A percentile compares a stretch with the other conserved stretches of the same genome.
Evolutionary conservation across 2,113 vertebrate genomes (phyloP).

Genomic region (Myotis lucifugus): DNA sequence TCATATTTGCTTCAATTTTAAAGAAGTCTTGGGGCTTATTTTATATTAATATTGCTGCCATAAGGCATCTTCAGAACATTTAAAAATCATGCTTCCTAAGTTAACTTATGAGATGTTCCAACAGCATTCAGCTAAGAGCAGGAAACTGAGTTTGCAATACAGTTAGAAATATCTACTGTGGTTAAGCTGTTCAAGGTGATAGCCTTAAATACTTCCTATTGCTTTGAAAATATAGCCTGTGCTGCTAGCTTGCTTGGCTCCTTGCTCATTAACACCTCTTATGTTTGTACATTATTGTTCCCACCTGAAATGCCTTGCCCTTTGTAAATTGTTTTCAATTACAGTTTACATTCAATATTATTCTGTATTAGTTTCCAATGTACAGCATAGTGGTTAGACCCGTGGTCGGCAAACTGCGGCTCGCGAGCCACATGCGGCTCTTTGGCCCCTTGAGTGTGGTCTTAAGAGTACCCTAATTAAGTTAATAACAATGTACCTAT

Average conservation of each 20-base stretch:
- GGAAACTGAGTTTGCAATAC: neutral
- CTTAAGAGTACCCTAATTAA: too few relatives aligned
- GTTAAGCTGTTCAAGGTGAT: neutral
- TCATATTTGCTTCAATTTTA: neutral
- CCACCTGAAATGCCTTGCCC: neutral
- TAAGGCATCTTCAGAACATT: neutral
- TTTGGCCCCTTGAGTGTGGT: too few relatives aligned
- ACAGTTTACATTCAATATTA: neutral
- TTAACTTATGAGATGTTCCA: conserved; percentile 11
- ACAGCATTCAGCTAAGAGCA: neutral
- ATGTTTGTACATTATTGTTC: neutral
- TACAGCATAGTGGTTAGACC: neutral
- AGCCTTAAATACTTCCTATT: neutral
- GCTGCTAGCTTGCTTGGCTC: neutral
- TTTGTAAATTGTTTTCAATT: neutral
- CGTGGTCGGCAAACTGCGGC: too few relatives aligned
- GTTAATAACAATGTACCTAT: too few relatives aligned
- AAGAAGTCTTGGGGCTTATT: neutral
- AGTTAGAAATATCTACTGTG: neutral
- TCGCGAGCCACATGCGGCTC: too few relatives aligned
- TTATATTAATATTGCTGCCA: neutral
- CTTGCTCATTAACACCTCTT: neutral
- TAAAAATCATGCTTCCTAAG: neutral
- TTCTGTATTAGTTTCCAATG: neutral
- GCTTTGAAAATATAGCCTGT: neutral